These are phyloP conservation scores for Marisa cornuarietis DNA, from an alignment of 1,140 invertebrate genomes.

Conservation along the genomic window DNA sequence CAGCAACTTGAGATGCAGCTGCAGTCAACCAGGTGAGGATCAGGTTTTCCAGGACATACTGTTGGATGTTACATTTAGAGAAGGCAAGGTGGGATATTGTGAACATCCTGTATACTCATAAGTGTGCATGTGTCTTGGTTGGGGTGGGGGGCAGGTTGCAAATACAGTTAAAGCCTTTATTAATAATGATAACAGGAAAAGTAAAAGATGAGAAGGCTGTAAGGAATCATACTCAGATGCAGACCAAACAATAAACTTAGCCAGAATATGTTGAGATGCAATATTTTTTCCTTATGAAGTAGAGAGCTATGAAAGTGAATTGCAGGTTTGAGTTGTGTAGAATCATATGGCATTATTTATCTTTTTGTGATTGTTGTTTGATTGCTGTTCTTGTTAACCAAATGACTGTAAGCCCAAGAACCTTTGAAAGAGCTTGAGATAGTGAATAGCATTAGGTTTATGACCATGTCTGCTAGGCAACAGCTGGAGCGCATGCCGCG, in stretches of 20 bases:
- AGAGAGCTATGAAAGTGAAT: neutral
- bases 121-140: too few relatives aligned
- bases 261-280: neutral
- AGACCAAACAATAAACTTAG: too few relatives aligned
- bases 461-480: conserved; percentile 70
- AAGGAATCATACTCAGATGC: too few relatives aligned
- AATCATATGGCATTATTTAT: neutral
- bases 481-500: conserved; percentile 87
- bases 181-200: too few relatives aligned
- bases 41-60: neutral
- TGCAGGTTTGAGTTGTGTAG: too few relatives aligned
- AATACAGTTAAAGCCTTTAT: too few relatives aligned
- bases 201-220: too few relatives aligned
- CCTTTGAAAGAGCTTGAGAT: neutral
- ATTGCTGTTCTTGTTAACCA: neutral
- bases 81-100: too few relatives aligned
- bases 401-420: neutral
- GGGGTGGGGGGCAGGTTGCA: too few relatives aligned
- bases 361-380: neutral
- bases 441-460: conserved; percentile 16
- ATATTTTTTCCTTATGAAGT: neutral
- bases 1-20: conserved; percentile 65
- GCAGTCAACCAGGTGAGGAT: conserved; percentile 60
- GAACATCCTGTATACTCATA: too few relatives aligned
- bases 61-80: too few relatives aligned